phyloP scores from a whole-genome alignment of 2,797 vertebrate species.

The Gorsachius magnificus region DNA sequence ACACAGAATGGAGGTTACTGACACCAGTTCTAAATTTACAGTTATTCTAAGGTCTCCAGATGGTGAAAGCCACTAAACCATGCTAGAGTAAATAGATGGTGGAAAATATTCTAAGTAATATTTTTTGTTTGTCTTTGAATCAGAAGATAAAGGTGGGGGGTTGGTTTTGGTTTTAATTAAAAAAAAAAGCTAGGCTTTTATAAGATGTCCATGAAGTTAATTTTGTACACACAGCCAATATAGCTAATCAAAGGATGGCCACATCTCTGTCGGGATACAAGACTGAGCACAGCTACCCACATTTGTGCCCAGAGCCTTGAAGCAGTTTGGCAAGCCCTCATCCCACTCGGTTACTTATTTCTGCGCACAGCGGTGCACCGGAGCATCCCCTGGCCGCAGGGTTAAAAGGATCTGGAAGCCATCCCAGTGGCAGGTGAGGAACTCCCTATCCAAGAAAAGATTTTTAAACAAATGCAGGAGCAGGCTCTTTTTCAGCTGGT shows the following conservation, averaged over 20 bases:
- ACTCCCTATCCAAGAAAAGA: neutral
- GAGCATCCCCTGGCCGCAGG: neutral
- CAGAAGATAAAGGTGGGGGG: neutral
- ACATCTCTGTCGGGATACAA: neutral
- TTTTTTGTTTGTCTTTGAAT: neutral
- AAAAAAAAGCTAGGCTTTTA: neutral
- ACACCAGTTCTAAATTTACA: neutral
- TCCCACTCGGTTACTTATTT: fast-evolving
- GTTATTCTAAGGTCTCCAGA: neutral
- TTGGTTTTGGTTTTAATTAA: too few species aligned
- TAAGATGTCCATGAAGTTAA: neutral
- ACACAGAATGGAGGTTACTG: neutral
- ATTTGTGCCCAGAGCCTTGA: neutral
- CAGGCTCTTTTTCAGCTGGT: neutral
- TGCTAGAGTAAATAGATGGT: neutral
- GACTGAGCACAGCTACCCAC: neutral
- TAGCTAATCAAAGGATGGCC: neutral
- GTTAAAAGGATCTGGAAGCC: neutral
- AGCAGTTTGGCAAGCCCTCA: neutral
- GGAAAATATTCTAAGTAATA: neutral
- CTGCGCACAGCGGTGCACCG: fast-evolving
- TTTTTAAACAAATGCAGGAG: neutral
- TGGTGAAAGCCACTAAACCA: neutral
- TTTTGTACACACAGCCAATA: neutral
- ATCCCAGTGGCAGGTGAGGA: fast-evolving